Base-by-base conservation (phyloP, 1,140 invertebrate species). In the Oreohelix idahoensis region DNA sequence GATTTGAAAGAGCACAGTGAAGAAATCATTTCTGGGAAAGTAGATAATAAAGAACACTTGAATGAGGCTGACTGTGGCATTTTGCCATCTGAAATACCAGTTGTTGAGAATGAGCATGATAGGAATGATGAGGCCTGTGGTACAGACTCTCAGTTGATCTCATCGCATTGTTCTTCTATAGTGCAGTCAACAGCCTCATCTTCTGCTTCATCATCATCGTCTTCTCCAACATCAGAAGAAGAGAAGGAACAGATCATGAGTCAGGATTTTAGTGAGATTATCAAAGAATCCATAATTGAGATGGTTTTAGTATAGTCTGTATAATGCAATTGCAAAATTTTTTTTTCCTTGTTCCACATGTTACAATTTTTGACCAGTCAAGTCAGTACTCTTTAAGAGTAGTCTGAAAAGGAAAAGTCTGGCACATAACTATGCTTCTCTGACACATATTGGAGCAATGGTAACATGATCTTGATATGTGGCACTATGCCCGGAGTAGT, bases 371-470 rank as follows among this genome's bases (percentile, higher is more conserved):
- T n/a, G n/a, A n/a, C n/a, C n/a, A n/a, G n/a, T n/a, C n/a, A n/a
- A n/a, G n/a, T n/a, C n/a, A n/a, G n/a, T n/a, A n/a, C n/a, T n/a
- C n/a, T n/a, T n/a, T n/a, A n/a, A 0, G 96, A 96, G 93, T 98
- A 97, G 92, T 98, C 96, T 11, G 95, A 91, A 79, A 98, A 89
- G 15, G 96, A 95, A 90, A 96, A 96, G 77, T 95, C 94, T 89
- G 96, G 95, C 66, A 95, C 94, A 89, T 96, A 95, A 15, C 95
- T 95, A 90, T 99, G 98, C 81, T 95, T 94, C 83, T 95, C 95
- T 78, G 95, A 96, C 98, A 99, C n/a, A n/a, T n/a, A n/a, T n/a
- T n/a, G n/a, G n/a, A n/a, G n/a, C n/a, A n/a, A n/a, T n/a, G n/a
- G n/a, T n/a, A n/a, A n/a, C n/a, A n/a, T n/a, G n/a, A n/a, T n/a